These are phyloP conservation scores for Cromileptes altivelis DNA, from an alignment of 2,113 vertebrate species.

Conservation along the genomic window DNA sequence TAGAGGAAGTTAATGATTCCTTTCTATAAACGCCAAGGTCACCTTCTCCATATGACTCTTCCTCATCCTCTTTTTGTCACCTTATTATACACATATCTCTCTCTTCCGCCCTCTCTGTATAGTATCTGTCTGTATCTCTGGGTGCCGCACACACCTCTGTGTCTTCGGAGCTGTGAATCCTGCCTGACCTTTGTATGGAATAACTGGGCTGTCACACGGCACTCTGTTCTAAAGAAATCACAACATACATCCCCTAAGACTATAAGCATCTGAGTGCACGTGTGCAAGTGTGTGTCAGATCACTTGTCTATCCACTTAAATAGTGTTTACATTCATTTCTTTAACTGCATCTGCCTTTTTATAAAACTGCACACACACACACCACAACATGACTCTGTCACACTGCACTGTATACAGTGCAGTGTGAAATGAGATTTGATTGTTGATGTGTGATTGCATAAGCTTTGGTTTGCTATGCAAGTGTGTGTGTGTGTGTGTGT, in stretches of 20 bases:
- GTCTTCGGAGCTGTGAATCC: constrained; percentile 54
- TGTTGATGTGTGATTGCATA: constrained; percentile 6
- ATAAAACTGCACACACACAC: background rate
- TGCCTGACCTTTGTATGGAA: constrained; percentile 61
- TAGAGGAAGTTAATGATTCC: constrained; percentile 33
- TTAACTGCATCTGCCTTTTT: background rate
- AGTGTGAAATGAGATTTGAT: constrained; percentile 1
- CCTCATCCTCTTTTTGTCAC: constrained; percentile 37
- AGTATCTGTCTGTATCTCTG: constrained; percentile 17
- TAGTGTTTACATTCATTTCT: background rate
- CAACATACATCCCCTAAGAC: constrained; percentile 43
- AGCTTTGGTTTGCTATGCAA: background rate
- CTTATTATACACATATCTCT: constrained; percentile 32
- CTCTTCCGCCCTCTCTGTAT: background rate
- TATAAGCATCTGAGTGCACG: constrained; percentile 25
- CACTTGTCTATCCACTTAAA: background rate
- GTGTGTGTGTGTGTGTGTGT: constrained; percentile 21
- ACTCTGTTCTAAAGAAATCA: constrained; percentile 54
- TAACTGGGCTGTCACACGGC: constrained; percentile 55
- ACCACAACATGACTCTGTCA: background rate
- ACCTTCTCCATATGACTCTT: constrained; percentile 40
- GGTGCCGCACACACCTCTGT: constrained; percentile 25
- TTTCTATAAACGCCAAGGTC: constrained; percentile 53
- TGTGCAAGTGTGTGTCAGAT: background rate
- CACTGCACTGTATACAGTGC: background rate